A percentile compares a stretch with the other conserved stretches of the same genome.
Evolutionary conservation across 2,797 vertebrate genomes (phyloP).

Genomic region (Mormyrops boulengeri): DNA sequence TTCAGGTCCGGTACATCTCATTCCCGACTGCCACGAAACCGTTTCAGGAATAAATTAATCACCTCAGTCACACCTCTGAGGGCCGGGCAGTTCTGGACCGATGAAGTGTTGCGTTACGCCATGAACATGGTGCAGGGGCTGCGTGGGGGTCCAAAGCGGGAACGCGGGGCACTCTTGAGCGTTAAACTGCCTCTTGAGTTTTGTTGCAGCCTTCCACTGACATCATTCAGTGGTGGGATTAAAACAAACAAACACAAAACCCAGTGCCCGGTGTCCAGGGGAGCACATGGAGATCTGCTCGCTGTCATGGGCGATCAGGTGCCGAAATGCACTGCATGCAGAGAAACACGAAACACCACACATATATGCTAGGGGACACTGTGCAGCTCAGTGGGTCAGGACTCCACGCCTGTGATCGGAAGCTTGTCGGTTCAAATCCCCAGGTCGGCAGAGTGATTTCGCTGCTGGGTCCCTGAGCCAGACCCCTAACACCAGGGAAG

Average conservation of each 20-base stretch:
- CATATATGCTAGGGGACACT: not conserved
- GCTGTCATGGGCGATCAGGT: not conserved
- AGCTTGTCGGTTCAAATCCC: not conserved
- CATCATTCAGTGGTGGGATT: not conserved
- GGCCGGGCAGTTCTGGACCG: conserved; percentile 8
- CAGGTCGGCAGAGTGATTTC: not conserved
- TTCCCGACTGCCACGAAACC: conserved; percentile 1
- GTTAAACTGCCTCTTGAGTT: not conserved
- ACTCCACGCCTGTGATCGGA: not conserved
- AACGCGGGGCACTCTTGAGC: not conserved
- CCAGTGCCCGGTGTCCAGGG: not conserved
- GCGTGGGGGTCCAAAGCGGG: not conserved
- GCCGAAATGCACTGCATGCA: not conserved
- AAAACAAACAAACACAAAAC: not conserved
- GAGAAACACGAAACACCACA: not conserved
- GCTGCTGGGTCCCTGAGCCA: not conserved
- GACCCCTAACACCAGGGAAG: not conserved
- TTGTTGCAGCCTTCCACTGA: not conserved
- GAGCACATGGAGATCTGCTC: not conserved
- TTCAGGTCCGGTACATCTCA: conserved; percentile 1
- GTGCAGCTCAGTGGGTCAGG: not conserved
- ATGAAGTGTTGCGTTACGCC: conserved; percentile 35
- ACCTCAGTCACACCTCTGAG: conserved; percentile 26
- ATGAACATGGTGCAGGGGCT: not conserved
- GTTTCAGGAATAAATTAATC: conserved; percentile 41